A percentile compares a stretch with the other conserved stretches of the same genome.
phyloP scores from a whole-genome alignment of 2,888 invertebrate genomes.

The Meiosimyza decipiens region DNA sequence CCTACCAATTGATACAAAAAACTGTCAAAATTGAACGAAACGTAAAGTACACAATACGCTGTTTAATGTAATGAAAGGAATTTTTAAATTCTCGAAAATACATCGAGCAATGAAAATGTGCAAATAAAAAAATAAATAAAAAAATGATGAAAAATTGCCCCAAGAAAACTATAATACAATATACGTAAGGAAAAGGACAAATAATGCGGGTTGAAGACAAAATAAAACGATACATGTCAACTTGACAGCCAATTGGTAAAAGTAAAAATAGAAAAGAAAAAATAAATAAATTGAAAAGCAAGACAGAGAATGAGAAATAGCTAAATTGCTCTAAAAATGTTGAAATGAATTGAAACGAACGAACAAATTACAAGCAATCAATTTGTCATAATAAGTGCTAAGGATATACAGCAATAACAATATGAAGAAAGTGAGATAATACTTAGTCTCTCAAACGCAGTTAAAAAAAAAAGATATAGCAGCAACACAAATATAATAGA shows the following conservation, averaged over 20 bases:
- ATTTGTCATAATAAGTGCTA: slow-evolving; percentile 54
- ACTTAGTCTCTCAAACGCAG: no score
- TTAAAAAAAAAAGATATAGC: no score
- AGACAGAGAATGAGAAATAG: slow-evolving; percentile 11
- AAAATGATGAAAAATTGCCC: neutral
- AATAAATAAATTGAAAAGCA: neutral
- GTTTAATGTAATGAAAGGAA: slow-evolving; percentile 32
- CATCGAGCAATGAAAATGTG: neutral
- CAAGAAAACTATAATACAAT: neutral
- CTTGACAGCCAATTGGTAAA: slow-evolving; percentile 30
- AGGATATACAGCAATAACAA: slow-evolving; percentile 3
- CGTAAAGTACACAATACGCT: neutral
- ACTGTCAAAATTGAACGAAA: slow-evolving; percentile 2
- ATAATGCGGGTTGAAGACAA: neutral
- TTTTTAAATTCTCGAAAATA: slow-evolving; percentile 12
- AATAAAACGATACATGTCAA: slow-evolving; percentile 19
- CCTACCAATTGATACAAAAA: neutral
- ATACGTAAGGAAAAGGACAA: neutral
- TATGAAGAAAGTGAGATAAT: neutral
- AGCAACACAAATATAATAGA: no score
- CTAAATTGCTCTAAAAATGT: neutral
- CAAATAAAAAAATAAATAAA: neutral
- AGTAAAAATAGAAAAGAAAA: slow-evolving; percentile 19
- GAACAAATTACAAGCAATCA: slow-evolving; percentile 53
- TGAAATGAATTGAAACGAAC: slow-evolving; percentile 22